phyloP scores from a whole-genome alignment of 2,113 vertebrate genomes.

The Coreoperca whiteheadi region DNA sequence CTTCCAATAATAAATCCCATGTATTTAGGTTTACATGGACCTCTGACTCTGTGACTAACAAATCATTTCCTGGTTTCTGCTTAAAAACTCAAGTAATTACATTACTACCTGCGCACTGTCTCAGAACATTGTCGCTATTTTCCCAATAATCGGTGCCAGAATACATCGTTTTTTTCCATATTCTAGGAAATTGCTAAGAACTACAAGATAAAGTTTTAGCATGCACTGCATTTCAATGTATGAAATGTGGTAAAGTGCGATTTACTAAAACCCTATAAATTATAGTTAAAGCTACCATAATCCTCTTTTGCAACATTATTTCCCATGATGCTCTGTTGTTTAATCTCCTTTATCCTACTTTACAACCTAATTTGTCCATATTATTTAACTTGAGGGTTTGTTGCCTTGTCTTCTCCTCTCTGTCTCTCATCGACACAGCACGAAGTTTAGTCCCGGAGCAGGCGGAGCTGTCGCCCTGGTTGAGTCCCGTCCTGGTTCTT shows the following conservation, averaged over 20 bases:
- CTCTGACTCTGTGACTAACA: no score
- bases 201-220: neutral
- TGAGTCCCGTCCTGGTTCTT: slow-evolving; percentile 85
- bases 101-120: neutral
- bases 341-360: neutral
- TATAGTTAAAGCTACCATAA: neutral
- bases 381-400: neutral
- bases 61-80: no score
- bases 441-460: slow-evolving; percentile 85
- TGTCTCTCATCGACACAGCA: slow-evolving; percentile 73
- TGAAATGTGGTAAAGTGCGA: neutral
- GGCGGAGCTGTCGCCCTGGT: slow-evolving; percentile 67
- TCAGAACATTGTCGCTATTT: neutral
- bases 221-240: neutral
- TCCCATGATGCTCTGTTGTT: slow-evolving; percentile 1
- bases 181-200: no score
- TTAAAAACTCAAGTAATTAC: no score
- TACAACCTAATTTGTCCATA: neutral
- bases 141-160: neutral
- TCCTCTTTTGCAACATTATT: neutral
- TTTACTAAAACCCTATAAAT: neutral
- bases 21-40: no score
- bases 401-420: no score
- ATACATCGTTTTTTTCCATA: no score
- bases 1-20: neutral